Base-by-base conservation (phyloP, 2,113 vertebrate species). In the Syngnathus floridae region DNA sequence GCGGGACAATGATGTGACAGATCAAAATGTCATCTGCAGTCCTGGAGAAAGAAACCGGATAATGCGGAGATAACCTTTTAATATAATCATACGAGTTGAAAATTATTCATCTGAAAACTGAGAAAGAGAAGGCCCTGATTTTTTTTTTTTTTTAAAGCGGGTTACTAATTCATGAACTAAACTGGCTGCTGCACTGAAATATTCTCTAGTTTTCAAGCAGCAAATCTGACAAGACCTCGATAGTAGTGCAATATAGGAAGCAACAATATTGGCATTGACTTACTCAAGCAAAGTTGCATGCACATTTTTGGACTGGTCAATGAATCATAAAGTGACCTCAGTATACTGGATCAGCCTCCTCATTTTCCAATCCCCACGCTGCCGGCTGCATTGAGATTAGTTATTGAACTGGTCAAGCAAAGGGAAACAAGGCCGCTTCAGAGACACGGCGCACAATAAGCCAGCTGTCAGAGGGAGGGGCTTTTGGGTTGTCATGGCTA, bases 391-490 rank as follows among this genome's bases (percentile, higher is more conserved):
- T 80, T 82, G 80, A 86, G 84, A 89, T 88, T 84, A 88, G 85
- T 86, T 89, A 89, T 87, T 86, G 88, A 89, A 87, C 86, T 78
- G 85, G 73, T 78, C 73, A 69, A 77, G 84, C 82, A 73, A 70
- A 78, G 77, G 66, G 82, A 80, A 84, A 87, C 82, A 81, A 87
- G 85, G 83, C 86, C 62, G 79, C 84, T 75, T 80, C 72, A 83
- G 81, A 84, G 73, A 71, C 71, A 62, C 66, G 48, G 57, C 65
- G 56, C 84, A 89, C 86, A 89, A 89, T 86, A 58, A 82, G 69
- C 80, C 88, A 88, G 88, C 88, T 89, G 88, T 87, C 86, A 82
- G 75, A 59, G 82, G 88, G 86, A 63, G 85, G 82, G 76, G 80
- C 81, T 58, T 81, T 74, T 61, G 62, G 17, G 75, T 82, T 81